Percentiles rank a stretch among this genome's conserved stretches.
Conservation (phyloP, 2,113 vertebrate genomes). For the Halcyon senegalensis region DNA sequence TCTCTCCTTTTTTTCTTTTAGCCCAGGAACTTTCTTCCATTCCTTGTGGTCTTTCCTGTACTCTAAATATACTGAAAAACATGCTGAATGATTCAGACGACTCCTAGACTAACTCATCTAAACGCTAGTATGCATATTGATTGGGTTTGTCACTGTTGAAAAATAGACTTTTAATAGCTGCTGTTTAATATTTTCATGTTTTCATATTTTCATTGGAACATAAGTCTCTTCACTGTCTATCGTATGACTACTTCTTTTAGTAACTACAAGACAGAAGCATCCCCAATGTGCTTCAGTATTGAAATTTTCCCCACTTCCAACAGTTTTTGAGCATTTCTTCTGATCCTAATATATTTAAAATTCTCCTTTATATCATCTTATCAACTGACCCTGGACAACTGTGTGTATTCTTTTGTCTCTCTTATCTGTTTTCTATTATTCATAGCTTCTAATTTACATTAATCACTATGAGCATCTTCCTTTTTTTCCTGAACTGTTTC, state of each 20-base stretch:
- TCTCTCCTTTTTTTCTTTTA: background rate
- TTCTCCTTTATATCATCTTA: background rate
- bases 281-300: background rate
- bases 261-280: background rate
- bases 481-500: background rate
- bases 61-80: background rate
- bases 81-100: background rate
- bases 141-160: background rate
- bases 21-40: background rate
- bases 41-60: background rate
- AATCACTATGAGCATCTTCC: background rate
- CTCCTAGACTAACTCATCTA: background rate
- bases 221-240: background rate
- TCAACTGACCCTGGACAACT: background rate
- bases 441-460: background rate
- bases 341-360: background rate
- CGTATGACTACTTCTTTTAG: background rate
- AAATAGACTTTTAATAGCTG: background rate
- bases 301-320: background rate
- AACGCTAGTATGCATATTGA: background rate
- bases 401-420: background rate
- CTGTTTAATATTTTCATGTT: background rate
- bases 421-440: background rate
- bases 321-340: background rate
- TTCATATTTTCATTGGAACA: background rate